These are phyloP conservation scores for Drosophila carrolli DNA, from an alignment of 1,140 invertebrate species.

Conservation along the genomic window DNA sequence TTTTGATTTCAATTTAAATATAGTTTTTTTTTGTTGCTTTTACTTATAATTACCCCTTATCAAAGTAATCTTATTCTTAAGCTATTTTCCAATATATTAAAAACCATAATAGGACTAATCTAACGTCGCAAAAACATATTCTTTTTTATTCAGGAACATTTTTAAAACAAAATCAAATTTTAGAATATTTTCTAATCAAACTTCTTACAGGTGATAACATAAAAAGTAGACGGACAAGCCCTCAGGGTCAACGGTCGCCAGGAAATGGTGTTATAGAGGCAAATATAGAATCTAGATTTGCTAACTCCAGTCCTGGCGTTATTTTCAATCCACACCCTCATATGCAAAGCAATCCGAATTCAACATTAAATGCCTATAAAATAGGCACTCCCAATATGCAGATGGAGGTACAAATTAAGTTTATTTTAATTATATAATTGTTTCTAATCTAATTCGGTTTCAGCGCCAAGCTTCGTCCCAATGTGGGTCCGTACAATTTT, in stretches of 20 bases:
- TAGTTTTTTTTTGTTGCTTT: too few species aligned
- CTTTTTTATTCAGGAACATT: too few species aligned
- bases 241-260: conserved; percentile 67
- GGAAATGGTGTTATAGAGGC: conserved; percentile 44
- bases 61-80: too few species aligned
- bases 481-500: conserved; percentile 72
- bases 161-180: too few species aligned
- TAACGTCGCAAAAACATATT: too few species aligned
- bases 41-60: too few species aligned
- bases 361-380: conserved; percentile 63
- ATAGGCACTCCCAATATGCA: conserved; percentile 45
- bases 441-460: conserved; percentile 1
- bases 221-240: conserved; percentile 66
- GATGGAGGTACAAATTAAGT: conserved; percentile 49
- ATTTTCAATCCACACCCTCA: conserved; percentile 67
- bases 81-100: too few species aligned
- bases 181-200: too few species aligned
- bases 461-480: conserved; percentile 64
- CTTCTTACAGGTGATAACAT: conserved; percentile 51
- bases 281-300: conserved; percentile 64
- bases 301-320: conserved; percentile 66
- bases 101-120: too few species aligned
- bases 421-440: background rate
- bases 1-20: too few species aligned
- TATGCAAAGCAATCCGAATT: conserved; percentile 60